Percentiles rank a stretch among this genome's conserved stretches.
These are phyloP conservation scores for Pterostichus madidus DNA, from an alignment of 2,888 invertebrate genomes.

Conservation along the genomic window DNA sequence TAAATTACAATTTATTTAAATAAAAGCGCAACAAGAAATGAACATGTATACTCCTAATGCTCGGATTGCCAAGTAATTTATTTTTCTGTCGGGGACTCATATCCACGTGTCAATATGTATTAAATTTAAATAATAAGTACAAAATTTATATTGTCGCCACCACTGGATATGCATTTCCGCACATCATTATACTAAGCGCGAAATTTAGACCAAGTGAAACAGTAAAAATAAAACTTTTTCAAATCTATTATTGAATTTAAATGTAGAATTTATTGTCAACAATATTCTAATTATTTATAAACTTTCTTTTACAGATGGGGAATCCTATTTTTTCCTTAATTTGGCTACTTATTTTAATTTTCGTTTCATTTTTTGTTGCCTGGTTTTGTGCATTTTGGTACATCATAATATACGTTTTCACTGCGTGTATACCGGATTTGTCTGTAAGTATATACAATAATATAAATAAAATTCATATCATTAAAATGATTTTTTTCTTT, in stretches of 20 bases:
- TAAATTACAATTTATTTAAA: too few relatives aligned
- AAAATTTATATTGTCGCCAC: neutral
- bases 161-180: constrained; percentile 21
- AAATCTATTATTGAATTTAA: neutral
- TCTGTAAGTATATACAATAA: constrained; percentile 79
- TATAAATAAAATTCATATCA: constrained; percentile 5
- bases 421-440: constrained; percentile 84
- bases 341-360: constrained; percentile 85
- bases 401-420: constrained; percentile 83
- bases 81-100: too few relatives aligned
- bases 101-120: too few relatives aligned
- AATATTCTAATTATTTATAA: too few relatives aligned
- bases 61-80: too few relatives aligned
- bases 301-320: constrained; percentile 78
- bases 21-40: too few relatives aligned
- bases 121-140: too few relatives aligned
- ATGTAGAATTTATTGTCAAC: too few relatives aligned
- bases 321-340: constrained; percentile 84
- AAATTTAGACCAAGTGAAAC: constrained; percentile 4
- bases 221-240: neutral
- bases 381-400: constrained; percentile 84
- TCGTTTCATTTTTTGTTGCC: constrained; percentile 84
- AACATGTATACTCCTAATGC: too few relatives aligned
- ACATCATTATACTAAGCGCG: neutral
- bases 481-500: constrained; percentile 69